These are phyloP conservation scores for Protodeltote pygarga DNA, from an alignment of 2,888 invertebrate genomes.

Conservation along the genomic window DNA sequence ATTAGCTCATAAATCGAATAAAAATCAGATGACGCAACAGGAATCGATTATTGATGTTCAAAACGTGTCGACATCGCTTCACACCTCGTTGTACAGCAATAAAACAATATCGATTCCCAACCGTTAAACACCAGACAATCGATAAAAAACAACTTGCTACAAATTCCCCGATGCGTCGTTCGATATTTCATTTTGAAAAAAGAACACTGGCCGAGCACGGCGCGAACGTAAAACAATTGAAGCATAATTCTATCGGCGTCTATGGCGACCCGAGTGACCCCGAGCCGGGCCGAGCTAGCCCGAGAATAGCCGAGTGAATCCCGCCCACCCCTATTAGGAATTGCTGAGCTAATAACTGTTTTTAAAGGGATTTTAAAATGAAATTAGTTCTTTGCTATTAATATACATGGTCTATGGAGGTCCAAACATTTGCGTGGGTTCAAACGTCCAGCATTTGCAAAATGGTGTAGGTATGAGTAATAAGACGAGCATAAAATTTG, in stretches of 20 bases:
- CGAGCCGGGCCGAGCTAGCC: constrained; percentile 47
- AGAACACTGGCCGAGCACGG: constrained; percentile 53
- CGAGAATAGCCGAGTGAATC: constrained; percentile 55
- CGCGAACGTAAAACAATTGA: constrained; percentile 78
- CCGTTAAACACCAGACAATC: constrained; percentile 61
- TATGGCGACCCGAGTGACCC: constrained; percentile 55
- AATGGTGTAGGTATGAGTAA: constrained; percentile 9
- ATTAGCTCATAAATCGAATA: constrained; percentile 31
- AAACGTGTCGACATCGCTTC: constrained; percentile 70
- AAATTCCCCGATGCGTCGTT: constrained; percentile 56
- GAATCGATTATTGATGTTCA: constrained; percentile 53
- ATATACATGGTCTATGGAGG: constrained; percentile 9
- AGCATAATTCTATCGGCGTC: constrained; percentile 75
- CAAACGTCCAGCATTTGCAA: constrained; percentile 13
- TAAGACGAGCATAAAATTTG: constrained; percentile 12
- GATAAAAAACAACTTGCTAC: constrained; percentile 56
- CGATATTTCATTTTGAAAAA: constrained; percentile 59
- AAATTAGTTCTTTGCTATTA: constrained; percentile 47
- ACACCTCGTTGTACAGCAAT: constrained; percentile 69
- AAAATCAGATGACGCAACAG: constrained; percentile 48
- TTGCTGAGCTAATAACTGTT: constrained; percentile 61
- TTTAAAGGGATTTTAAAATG: constrained; percentile 53
- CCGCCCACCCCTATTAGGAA: constrained; percentile 70
- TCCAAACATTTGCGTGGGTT: constrained; percentile 7
- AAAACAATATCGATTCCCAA: constrained; percentile 67